Conservation (phyloP, 2,797 vertebrate genomes). For the Adrianichthys oophorus region DNA sequence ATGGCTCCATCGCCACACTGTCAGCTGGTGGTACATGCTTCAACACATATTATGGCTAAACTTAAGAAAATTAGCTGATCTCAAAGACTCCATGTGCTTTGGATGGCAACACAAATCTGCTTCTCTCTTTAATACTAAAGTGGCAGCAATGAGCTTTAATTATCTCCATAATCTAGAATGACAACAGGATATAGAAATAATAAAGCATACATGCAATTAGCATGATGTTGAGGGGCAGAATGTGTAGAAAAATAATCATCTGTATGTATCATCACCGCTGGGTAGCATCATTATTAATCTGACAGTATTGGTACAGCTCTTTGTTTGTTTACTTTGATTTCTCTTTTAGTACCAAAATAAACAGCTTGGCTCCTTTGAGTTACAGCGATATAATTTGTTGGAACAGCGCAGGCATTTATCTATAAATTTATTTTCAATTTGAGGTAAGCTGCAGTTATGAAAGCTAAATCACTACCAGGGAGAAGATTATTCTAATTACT, state of each 20-base stretch:
- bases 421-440: slow-evolving; percentile 84
- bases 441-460: slow-evolving; percentile 78
- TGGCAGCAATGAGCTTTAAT: slow-evolving; percentile 65
- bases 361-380: slow-evolving; percentile 78
- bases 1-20: slow-evolving; percentile 65
- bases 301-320: slow-evolving; percentile 69
- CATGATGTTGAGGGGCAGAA: slow-evolving; percentile 72
- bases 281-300: slow-evolving; percentile 77
- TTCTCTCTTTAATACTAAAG: slow-evolving; percentile 34
- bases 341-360: slow-evolving; percentile 80
- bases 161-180: slow-evolving; percentile 77
- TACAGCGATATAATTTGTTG: slow-evolving; percentile 76
- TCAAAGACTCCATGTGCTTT: slow-evolving; percentile 31
- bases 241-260: slow-evolving; percentile 68
- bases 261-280: slow-evolving; percentile 67
- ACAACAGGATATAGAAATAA: slow-evolving; percentile 78
- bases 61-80: slow-evolving; percentile 29
- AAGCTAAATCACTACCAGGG: slow-evolving; percentile 80
- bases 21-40: slow-evolving; percentile 39
- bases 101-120: slow-evolving; percentile 33
- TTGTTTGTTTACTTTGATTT: slow-evolving; percentile 78
- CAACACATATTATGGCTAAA: slow-evolving; percentile 6
- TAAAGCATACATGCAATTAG: slow-evolving; percentile 79
- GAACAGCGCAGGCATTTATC: slow-evolving; percentile 79
- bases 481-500: slow-evolving; percentile 84